Percentiles rank a stretch among this genome's conserved stretches.
phyloP scores from a whole-genome alignment of 2,797 vertebrate genomes.

The Eulemur mongoz region DNA sequence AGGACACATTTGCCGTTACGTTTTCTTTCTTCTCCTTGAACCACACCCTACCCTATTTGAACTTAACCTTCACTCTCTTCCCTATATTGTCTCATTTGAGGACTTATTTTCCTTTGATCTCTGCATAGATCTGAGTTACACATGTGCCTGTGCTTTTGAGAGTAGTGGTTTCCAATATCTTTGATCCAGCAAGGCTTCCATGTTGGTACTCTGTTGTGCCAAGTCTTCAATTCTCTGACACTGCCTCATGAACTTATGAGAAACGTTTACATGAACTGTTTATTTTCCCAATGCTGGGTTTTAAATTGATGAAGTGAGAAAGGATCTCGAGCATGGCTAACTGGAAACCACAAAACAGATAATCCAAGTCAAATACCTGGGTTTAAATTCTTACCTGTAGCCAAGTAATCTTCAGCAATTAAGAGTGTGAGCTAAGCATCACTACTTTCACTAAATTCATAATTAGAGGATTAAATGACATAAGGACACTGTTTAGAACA shows the following conservation, averaged over 20 bases:
- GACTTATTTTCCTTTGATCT: background rate
- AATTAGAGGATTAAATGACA: constrained; percentile 1
- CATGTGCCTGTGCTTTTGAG: background rate
- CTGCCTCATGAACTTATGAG: background rate
- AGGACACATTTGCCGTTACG: background rate
- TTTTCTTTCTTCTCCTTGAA: background rate
- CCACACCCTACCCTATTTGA: background rate
- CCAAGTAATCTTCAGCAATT: constrained; percentile 4
- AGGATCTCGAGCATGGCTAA: background rate
- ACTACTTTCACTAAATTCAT: background rate
- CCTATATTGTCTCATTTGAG: background rate
- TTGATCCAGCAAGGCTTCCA: background rate
- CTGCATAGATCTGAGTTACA: background rate
- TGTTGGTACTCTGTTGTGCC: background rate
- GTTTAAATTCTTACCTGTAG: constrained; percentile 48
- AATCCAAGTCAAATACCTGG: background rate
- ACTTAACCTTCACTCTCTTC: background rate
- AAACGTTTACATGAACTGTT: background rate
- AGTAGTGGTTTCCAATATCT: background rate
- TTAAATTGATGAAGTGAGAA: constrained; percentile 18
- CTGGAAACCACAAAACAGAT: background rate
- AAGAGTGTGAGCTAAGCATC: background rate
- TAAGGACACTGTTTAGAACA: constrained; percentile 24
- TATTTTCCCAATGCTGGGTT: background rate
- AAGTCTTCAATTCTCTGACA: background rate